Percentiles rank a stretch among this genome's conserved stretches.
Conservation (phyloP, 2,888 invertebrate species). For the Microctonus aethiopoides region DNA sequence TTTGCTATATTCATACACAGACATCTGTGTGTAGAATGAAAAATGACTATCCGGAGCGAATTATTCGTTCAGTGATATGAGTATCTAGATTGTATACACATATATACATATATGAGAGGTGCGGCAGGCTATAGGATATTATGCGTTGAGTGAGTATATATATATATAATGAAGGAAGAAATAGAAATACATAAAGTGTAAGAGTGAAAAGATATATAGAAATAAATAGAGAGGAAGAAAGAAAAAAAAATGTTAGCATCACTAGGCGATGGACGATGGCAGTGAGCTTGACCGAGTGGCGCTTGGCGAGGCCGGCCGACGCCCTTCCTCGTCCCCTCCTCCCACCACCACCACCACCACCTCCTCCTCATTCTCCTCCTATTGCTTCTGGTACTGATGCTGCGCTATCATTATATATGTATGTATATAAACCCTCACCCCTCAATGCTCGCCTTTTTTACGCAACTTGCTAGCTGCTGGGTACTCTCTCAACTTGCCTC, state of each 20-base stretch:
- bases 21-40: conserved; percentile 6
- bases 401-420: background rate
- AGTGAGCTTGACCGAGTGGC: conserved; percentile 65
- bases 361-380: conserved; percentile 13
- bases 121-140: background rate
- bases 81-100: background rate
- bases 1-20: background rate
- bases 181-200: background rate
- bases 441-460: conserved; percentile 44
- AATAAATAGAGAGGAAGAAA: conserved; percentile 40
- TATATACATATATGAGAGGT: no score
- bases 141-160: background rate
- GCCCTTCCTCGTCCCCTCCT: conserved; percentile 56
- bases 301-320: conserved; percentile 65
- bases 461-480: conserved; percentile 46
- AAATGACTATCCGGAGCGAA: conserved; percentile 17
- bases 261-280: conserved; percentile 54
- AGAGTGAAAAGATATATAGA: background rate
- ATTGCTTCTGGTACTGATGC: conserved; percentile 7
- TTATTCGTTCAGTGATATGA: conserved; percentile 19
- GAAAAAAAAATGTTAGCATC: conserved; percentile 30
- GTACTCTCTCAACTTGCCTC: conserved; percentile 30
- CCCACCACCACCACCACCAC: background rate
- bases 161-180: background rate
- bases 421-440: conserved; percentile 1